A percentile compares a stretch with the other conserved stretches of the same genome.
phyloP scores from a whole-genome alignment of 2,113 vertebrate genomes.

The Notarius lentiginosus region DNA sequence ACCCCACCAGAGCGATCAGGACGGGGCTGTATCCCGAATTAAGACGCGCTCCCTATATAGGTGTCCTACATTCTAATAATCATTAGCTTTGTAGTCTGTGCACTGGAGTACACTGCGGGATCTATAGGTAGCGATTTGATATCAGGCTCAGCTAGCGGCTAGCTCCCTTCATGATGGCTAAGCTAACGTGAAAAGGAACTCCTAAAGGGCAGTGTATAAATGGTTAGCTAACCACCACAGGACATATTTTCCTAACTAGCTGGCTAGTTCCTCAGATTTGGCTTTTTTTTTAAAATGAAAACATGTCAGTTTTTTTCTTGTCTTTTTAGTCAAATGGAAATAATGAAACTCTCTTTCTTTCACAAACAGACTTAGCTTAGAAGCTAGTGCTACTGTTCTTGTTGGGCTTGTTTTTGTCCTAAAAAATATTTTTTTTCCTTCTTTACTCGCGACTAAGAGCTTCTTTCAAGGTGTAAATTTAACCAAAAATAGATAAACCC shows the following conservation, averaged over 20 bases:
- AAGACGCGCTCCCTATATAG: not conserved
- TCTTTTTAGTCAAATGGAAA: not conserved
- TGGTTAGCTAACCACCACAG: not conserved
- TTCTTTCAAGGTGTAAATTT: not conserved
- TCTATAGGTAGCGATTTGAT: not conserved
- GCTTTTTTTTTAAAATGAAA: not conserved
- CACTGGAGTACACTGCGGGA: not conserved
- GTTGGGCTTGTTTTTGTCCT: not conserved
- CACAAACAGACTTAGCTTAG: not conserved
- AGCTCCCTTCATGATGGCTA: not conserved
- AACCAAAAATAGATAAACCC: not conserved
- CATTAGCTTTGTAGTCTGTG: too few species aligned
- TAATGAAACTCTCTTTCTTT: not conserved
- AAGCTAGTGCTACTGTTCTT: not conserved
- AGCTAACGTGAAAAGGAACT: slow-evolving; percentile 5
- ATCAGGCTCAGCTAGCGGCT: not conserved
- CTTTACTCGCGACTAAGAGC: not conserved
- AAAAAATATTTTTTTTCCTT: not conserved
- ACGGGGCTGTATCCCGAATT: not conserved
- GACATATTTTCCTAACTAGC: too few species aligned
- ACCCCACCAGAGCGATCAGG: not conserved
- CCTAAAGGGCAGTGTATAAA: slow-evolving; percentile 5
- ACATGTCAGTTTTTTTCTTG: not conserved
- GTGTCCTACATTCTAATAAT: not conserved
- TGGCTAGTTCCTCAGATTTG: not conserved